These are phyloP conservation scores for Samia ricini DNA, from an alignment of 1,140 invertebrate genomes.

Conservation along the genomic window DNA sequence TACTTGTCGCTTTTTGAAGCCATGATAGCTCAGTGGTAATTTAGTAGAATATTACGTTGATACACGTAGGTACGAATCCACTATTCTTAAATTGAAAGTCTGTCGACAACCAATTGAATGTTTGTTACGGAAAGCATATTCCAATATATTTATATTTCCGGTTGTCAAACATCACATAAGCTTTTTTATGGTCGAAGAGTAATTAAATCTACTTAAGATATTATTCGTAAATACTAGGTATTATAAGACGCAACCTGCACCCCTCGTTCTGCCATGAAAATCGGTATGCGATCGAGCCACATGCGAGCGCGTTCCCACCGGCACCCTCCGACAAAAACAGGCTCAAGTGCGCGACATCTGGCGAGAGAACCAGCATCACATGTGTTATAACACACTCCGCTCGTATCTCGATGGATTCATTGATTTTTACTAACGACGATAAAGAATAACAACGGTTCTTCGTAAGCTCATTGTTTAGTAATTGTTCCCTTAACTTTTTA, in stretches of 20 bases:
- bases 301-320: constrained; percentile 17
- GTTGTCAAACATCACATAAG: too few relatives aligned
- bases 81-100: too few relatives aligned
- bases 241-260: background rate
- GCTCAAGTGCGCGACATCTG: constrained; percentile 25
- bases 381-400: constrained; percentile 6
- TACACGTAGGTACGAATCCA: too few relatives aligned
- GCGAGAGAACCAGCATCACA: constrained; percentile 12
- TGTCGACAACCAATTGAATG: too few relatives aligned
- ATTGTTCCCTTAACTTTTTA: background rate
- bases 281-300: constrained; percentile 4
- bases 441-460: background rate
- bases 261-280: background rate
- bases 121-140: too few relatives aligned
- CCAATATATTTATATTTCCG: too few relatives aligned
- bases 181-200: too few relatives aligned
- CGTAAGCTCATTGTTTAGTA: background rate
- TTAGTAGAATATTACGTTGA: too few relatives aligned
- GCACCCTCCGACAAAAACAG: constrained; percentile 17
- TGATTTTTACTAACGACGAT: background rate
- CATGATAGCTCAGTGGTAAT: too few relatives aligned
- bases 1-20: too few relatives aligned
- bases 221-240: too few relatives aligned
- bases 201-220: too few relatives aligned
- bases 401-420: constrained; percentile 1